phyloP scores from a whole-genome alignment of 2,113 vertebrate species.

The Camarhynchus parvulus region DNA sequence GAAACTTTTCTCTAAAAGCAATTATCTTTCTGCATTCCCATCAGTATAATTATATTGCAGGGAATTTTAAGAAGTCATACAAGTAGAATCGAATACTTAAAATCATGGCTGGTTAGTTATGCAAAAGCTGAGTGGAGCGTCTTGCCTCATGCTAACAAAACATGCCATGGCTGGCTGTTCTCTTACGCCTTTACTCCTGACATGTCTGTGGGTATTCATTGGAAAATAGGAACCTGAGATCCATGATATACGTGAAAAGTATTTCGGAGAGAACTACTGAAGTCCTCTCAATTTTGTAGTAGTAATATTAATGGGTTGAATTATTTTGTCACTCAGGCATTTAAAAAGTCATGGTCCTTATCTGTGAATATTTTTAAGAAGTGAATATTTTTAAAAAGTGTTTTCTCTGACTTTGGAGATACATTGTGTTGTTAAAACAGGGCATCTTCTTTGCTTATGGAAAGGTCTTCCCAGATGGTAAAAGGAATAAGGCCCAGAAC shows the following conservation, averaged over 20 bases:
- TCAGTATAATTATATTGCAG: slow-evolving; percentile 84
- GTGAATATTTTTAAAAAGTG: neutral
- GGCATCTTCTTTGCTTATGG: neutral
- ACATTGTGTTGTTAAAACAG: neutral
- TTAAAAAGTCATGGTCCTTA: neutral
- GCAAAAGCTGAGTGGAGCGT: slow-evolving; percentile 70
- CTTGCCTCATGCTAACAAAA: slow-evolving; percentile 44
- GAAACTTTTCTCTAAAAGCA: slow-evolving; percentile 84
- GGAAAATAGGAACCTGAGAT: neutral
- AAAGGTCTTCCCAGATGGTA: neutral
- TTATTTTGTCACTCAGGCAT: neutral
- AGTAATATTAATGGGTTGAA: neutral
- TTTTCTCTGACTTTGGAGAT: neutral
- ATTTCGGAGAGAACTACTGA: neutral
- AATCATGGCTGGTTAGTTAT: slow-evolving; percentile 75
- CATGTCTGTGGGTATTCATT: neutral
- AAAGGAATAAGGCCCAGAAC: neutral
- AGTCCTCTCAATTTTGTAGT: neutral
- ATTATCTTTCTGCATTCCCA: slow-evolving; percentile 85
- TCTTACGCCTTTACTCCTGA: neutral
- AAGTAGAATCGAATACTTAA: slow-evolving; percentile 82
- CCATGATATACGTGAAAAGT: neutral
- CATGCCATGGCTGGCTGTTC: neutral
- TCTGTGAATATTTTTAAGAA: neutral
- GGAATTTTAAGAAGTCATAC: slow-evolving; percentile 82